Conservation (phyloP, 2,797 vertebrate species). For the Halcyon chelicuti region DNA sequence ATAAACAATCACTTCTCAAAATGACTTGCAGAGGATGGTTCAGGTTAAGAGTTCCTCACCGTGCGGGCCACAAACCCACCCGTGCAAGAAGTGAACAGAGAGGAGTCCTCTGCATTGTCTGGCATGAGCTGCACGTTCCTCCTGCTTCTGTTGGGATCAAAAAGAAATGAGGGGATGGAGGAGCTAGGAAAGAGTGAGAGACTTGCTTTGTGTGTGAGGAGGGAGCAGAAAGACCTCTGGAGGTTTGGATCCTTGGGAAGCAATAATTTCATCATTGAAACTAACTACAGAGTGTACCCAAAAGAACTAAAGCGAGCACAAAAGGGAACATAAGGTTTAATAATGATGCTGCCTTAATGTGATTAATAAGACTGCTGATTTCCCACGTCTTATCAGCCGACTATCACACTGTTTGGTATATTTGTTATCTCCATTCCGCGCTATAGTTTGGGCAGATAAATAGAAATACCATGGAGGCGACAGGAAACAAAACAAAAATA, state of each 20-base stretch:
- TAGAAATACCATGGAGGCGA: slow-evolving; percentile 62
- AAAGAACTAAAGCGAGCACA: background rate
- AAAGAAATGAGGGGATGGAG: background rate
- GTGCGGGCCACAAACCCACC: background rate
- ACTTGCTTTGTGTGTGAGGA: background rate
- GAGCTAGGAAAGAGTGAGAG: background rate
- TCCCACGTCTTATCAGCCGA: slow-evolving; percentile 40
- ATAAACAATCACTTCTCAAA: background rate
- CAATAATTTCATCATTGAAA: background rate
- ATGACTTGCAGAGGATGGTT: background rate
- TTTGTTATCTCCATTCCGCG: slow-evolving; percentile 26
- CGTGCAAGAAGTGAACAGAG: background rate
- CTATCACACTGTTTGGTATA: background rate
- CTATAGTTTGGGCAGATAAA: slow-evolving; percentile 57
- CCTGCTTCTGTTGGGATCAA: background rate
- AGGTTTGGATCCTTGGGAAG: background rate
- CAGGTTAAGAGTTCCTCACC: background rate
- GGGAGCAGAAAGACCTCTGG: background rate
- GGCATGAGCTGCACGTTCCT: accelerated
- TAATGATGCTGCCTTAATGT: background rate
- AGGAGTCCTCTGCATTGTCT: background rate
- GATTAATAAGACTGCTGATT: slow-evolving; percentile 54
- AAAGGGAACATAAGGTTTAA: background rate
- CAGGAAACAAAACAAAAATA: slow-evolving; percentile 71
- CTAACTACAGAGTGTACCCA: background rate